These are phyloP conservation scores for Suncus etruscus DNA, from an alignment of 2,113 vertebrate genomes.

Conservation along the genomic window DNA sequence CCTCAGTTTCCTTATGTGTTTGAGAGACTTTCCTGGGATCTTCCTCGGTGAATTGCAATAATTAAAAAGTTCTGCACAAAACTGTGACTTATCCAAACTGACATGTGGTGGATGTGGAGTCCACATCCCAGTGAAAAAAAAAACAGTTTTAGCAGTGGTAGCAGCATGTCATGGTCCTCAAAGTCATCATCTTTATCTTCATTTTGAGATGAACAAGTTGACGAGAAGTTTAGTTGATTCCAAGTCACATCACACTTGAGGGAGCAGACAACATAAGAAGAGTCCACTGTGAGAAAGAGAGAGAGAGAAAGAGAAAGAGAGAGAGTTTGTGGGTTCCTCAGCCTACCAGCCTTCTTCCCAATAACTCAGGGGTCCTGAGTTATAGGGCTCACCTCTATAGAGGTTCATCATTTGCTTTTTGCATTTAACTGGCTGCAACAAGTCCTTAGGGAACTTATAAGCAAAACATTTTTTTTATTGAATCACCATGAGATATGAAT, in stretches of 20 bases:
- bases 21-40: background rate
- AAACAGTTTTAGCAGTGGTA: background rate
- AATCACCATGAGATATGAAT: too few species aligned
- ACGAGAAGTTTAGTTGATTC: background rate
- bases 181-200: background rate
- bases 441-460: too few species aligned
- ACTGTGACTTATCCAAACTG: background rate
- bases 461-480: too few species aligned
- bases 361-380: background rate
- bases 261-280: too few species aligned
- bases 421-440: too few species aligned
- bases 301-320: too few species aligned
- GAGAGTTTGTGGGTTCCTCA: background rate
- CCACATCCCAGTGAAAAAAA: background rate
- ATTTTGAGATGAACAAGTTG: background rate
- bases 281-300: too few species aligned
- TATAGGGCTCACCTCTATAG: background rate
- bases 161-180: background rate
- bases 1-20: background rate
- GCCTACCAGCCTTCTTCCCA: background rate
- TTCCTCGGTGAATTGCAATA: background rate
- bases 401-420: background rate
- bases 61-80: background rate
- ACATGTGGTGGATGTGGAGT: background rate
- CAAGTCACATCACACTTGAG: too few species aligned